These are phyloP conservation scores for Tolypeutes matacus DNA, from an alignment of 2,797 vertebrate species.

Conservation along the genomic window DNA sequence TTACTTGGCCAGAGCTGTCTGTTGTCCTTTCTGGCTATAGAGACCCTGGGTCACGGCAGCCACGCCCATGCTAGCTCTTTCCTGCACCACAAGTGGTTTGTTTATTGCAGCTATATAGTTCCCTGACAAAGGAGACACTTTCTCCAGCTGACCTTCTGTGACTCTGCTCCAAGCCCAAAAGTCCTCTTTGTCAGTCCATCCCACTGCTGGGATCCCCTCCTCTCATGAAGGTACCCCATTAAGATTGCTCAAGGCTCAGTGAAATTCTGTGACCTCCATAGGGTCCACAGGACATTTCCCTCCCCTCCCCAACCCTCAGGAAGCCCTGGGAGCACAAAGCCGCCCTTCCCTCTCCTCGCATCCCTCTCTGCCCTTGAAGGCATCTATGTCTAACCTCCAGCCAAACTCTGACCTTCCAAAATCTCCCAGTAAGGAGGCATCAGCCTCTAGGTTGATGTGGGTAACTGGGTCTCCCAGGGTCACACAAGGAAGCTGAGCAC, in stretches of 20 bases:
- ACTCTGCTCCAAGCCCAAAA: not conserved
- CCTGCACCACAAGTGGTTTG: not conserved
- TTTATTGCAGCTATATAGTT: not conserved
- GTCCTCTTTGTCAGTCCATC: not conserved
- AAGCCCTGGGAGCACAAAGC: not conserved
- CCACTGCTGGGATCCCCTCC: not conserved
- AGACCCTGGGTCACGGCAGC: rapidly evolving
- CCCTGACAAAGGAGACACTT: not conserved
- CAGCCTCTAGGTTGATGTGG: rapidly evolving
- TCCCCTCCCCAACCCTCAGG: too few species aligned
- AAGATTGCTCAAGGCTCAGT: not conserved
- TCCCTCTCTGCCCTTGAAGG: rapidly evolving
- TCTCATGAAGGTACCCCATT: not conserved
- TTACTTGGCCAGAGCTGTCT: not conserved
- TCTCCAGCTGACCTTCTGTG: not conserved
- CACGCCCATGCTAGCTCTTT: not conserved
- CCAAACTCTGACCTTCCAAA: not conserved
- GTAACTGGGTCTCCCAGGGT: not conserved
- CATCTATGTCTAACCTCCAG: not conserved
- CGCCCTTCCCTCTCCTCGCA: not conserved
- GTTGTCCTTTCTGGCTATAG: not conserved
- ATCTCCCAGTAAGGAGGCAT: not conserved
- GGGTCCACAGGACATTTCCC: not conserved
- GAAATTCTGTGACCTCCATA: not conserved
- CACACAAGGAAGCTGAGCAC: not conserved